Conservation (phyloP, 1,140 invertebrate genomes). For the Halictus rubicundus region DNA sequence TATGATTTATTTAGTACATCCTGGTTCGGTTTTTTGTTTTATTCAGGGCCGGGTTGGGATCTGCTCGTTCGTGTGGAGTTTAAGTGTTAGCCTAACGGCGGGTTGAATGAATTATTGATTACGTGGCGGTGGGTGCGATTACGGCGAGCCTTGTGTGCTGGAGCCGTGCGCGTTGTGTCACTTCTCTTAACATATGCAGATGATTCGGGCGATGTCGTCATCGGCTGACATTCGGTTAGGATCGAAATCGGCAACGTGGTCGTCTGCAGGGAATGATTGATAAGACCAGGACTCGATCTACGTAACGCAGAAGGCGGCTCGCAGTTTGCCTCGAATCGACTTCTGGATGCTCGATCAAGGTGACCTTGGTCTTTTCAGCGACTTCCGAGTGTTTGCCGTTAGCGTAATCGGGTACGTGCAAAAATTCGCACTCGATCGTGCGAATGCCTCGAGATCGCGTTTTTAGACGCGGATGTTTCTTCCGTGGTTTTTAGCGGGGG, state of each 20-base stretch:
- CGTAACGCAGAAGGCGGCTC: constrained; percentile 3
- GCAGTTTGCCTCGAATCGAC: constrained; percentile 11
- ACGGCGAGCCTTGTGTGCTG: constrained; percentile 36
- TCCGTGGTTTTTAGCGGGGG: no score
- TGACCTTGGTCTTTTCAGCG: neutral
- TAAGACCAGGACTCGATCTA: neutral
- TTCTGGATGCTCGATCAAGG: neutral
- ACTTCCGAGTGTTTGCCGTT: constrained; percentile 1
- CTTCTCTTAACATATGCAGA: constrained; percentile 56
- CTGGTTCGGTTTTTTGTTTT: no score
- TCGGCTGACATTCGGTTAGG: constrained; percentile 26
- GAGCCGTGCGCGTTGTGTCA: constrained; percentile 56
- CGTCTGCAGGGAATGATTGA: neutral
- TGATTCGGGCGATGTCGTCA: constrained; percentile 57
- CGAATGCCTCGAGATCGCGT: constrained; percentile 6
- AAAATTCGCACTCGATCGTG: constrained; percentile 21
- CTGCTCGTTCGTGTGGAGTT: constrained; percentile 28
- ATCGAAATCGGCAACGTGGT: neutral
- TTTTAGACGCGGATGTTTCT: neutral
- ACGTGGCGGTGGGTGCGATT: constrained; percentile 50
- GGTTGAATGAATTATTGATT: constrained; percentile 67
- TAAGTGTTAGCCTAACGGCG: constrained; percentile 30
- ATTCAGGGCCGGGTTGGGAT: no score
- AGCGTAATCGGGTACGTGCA: neutral
- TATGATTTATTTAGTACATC: no score